phyloP scores from a whole-genome alignment of 2,113 vertebrate species.

The Grammomys dolichurus region DNA sequence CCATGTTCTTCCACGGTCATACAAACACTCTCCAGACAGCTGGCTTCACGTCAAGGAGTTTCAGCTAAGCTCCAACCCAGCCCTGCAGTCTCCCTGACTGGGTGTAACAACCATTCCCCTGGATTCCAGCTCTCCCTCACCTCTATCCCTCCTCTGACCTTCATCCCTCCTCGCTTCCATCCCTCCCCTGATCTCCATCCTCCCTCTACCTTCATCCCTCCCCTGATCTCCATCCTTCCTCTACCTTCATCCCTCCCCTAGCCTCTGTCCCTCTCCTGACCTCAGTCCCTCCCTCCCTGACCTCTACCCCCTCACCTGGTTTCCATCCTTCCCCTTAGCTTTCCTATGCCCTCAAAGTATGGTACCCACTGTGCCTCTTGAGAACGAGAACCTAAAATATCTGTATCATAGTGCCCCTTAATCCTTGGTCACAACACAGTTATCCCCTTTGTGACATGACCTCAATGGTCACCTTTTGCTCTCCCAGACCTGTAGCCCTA shows the following conservation, averaged over 20 bases:
- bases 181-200: neutral
- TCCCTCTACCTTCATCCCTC: neutral
- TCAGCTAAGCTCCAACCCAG: too few relatives aligned
- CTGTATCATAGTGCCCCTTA: too few relatives aligned
- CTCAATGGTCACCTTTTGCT: neutral
- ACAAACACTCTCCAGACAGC: neutral
- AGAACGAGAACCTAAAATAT: neutral
- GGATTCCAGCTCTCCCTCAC: neutral
- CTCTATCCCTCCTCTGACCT: neutral
- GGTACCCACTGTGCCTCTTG: neutral
- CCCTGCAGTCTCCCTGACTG: neutral
- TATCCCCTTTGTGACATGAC: neutral
- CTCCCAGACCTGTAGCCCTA: neutral
- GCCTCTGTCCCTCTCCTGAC: neutral
- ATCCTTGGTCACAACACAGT: neutral
- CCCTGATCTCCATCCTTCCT: neutral
- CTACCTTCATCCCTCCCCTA: neutral
- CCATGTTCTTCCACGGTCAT: accelerated
- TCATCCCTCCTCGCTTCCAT: neutral
- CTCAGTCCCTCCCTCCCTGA: neutral
- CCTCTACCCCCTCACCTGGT: too few relatives aligned
- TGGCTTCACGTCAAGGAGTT: neutral
- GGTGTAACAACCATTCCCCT: neutral
- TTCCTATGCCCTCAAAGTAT: neutral
- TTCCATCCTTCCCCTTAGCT: neutral